These are phyloP conservation scores for Callinectes sapidus DNA, from an alignment of 2,888 invertebrate genomes.

Conservation along the genomic window DNA sequence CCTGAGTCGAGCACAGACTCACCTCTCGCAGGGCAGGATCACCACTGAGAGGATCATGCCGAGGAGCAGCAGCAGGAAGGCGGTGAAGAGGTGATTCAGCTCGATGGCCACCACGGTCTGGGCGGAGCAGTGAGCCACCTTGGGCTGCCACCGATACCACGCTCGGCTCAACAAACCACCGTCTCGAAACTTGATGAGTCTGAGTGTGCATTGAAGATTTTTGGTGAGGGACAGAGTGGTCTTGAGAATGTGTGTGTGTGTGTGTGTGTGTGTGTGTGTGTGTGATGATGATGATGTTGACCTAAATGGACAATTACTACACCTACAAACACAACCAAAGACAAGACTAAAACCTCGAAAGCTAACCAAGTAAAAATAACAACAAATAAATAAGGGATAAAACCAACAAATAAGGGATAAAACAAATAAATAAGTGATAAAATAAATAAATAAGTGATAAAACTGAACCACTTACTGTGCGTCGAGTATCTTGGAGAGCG, in stretches of 20 bases:
- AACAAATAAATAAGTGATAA: too few relatives aligned
- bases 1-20: neutral
- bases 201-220: neutral
- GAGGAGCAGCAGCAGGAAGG: conserved; percentile 54
- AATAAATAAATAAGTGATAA: too few relatives aligned
- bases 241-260: too few relatives aligned
- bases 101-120: conserved; percentile 44
- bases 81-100: conserved; percentile 44
- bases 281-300: too few relatives aligned
- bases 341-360: too few relatives aligned
- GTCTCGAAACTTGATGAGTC: conserved; percentile 53
- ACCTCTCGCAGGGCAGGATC: conserved; percentile 59
- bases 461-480: conserved; percentile 37
- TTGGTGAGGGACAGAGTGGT: neutral
- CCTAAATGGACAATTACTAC: too few relatives aligned
- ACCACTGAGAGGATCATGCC: conserved; percentile 30
- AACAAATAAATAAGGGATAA: too few relatives aligned
- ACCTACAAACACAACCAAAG: too few relatives aligned
- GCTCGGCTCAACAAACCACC: conserved; percentile 54
- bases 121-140: conserved; percentile 51
- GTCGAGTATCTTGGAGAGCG: conserved; percentile 53
- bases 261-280: too few relatives aligned
- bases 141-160: conserved; percentile 61
- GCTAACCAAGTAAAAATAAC: too few relatives aligned
- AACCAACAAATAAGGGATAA: too few relatives aligned